Evolutionary conservation across 2,113 vertebrate species (phyloP).

Genomic region (Pseudolaguvia tuberculata): DNA sequence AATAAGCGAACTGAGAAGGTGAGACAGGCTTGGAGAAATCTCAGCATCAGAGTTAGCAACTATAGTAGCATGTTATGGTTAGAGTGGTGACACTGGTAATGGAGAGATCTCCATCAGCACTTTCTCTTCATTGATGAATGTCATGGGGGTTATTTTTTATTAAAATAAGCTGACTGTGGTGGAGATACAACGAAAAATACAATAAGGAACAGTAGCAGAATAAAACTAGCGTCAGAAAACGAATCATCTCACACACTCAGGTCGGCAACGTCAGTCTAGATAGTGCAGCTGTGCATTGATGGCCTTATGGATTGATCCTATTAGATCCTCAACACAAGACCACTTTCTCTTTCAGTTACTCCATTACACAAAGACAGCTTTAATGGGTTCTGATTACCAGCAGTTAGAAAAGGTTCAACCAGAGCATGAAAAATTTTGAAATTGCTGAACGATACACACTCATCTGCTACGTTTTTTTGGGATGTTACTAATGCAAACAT

Average conservation of each 20-base stretch:
- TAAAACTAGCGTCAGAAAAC: background rate
- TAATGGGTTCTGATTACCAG: background rate
- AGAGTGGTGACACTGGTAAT: background rate
- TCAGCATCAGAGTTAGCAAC: background rate
- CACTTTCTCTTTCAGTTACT: slow-evolving; percentile 8
- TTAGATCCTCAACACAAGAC: background rate
- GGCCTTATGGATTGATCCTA: background rate
- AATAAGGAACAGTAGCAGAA: slow-evolving; percentile 4
- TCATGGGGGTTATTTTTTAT: slow-evolving; percentile 15
- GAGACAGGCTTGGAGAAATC: slow-evolving; percentile 31
- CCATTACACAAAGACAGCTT: background rate
- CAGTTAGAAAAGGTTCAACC: background rate
- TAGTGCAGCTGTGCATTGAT: slow-evolving; percentile 11
- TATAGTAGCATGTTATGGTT: background rate
- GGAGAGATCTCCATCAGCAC: slow-evolving; percentile 1
- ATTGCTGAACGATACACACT: background rate
- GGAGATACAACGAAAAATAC: background rate
- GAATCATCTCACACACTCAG: background rate
- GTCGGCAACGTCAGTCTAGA: slow-evolving; percentile 1
- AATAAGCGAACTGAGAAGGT: background rate
- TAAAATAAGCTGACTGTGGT: background rate
- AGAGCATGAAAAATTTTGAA: too few relatives aligned
- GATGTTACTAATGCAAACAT: background rate
- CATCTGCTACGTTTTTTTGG: too few relatives aligned
- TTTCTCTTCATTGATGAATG: background rate